These are phyloP conservation scores for Cryptocephalus primarius DNA, from an alignment of 2,888 invertebrate genomes.

Conservation along the genomic window DNA sequence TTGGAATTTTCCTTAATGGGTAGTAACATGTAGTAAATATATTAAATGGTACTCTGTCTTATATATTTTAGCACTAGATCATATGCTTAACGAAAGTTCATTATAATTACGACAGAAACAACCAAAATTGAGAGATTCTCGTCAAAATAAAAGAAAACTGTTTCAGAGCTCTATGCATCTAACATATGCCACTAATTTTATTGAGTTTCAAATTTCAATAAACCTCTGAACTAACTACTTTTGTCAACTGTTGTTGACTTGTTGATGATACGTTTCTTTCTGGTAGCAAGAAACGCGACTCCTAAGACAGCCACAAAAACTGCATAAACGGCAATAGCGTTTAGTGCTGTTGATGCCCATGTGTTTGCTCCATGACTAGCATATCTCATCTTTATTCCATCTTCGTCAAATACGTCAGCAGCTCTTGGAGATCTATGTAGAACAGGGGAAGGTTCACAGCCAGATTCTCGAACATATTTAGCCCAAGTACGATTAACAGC, in stretches of 20 bases:
- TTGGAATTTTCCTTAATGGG: too few species aligned
- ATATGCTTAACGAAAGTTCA: too few species aligned
- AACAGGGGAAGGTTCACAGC: conserved; percentile 37
- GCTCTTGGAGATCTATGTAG: conserved; percentile 20
- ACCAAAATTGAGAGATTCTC: too few species aligned
- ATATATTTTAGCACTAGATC: too few species aligned
- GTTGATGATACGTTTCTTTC: conserved; percentile 5
- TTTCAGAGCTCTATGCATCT: too few species aligned
- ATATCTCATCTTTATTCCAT: conserved; percentile 13
- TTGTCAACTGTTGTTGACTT: conserved; percentile 1
- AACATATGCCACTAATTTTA: too few species aligned
- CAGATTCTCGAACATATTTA: conserved; percentile 57
- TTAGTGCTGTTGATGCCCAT: conserved; percentile 34
- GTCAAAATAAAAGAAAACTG: too few species aligned
- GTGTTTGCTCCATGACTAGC: conserved; percentile 22
- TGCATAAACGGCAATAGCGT: conserved; percentile 31
- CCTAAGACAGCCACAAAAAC: conserved; percentile 31
- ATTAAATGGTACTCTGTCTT: too few species aligned
- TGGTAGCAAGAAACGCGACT: conserved; percentile 12
- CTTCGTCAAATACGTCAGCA: conserved; percentile 11
- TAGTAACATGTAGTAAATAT: too few species aligned
- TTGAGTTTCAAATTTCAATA: too few species aligned
- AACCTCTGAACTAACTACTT: background rate
- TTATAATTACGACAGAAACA: too few species aligned
- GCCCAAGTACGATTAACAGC: conserved; percentile 59